These are phyloP conservation scores for Apogon talboti DNA, from an alignment of 2,797 vertebrate genomes.

Conservation along the genomic window DNA sequence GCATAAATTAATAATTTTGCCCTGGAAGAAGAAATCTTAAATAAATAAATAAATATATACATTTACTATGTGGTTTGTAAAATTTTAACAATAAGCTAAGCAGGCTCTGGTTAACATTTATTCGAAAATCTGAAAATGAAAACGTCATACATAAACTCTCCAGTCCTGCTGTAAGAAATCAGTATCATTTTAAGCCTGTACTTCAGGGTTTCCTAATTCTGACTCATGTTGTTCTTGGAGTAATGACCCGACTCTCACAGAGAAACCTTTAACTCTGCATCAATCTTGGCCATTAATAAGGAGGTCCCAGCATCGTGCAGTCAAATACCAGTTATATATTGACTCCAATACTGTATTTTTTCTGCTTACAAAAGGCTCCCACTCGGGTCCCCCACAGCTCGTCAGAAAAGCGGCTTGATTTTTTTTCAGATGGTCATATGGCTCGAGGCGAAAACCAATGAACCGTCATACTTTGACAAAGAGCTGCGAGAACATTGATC, in stretches of 20 bases:
- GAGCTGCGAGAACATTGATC: conserved; percentile 23
- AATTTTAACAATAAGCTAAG: not conserved
- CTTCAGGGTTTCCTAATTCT: conserved; percentile 8
- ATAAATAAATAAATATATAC: too few species aligned
- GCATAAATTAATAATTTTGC: too few species aligned
- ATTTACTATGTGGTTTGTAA: not conserved
- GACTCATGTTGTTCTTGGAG: not conserved
- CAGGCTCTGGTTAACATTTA: too few species aligned
- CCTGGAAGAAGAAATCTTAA: too few species aligned
- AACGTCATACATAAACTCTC: conserved; percentile 3
- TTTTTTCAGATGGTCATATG: conserved; percentile 5
- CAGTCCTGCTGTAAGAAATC: not conserved
- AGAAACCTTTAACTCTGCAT: conserved; percentile 28
- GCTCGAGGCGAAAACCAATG: conserved; percentile 1
- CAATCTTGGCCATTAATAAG: conserved; percentile 17
- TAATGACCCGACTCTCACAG: conserved; percentile 10
- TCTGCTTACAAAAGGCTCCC: conserved; percentile 19
- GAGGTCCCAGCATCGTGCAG: conserved; percentile 17
- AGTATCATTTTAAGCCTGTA: not conserved
- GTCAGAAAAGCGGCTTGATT: conserved; percentile 13
- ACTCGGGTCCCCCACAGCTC: not conserved
- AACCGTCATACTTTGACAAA: conserved; percentile 14
- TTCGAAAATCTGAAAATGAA: not conserved
- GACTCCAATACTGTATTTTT: conserved; percentile 18
- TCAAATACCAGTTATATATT: conserved; percentile 29